Conservation (phyloP, 2,113 vertebrate species). For the Macquaria ambigua region DNA sequence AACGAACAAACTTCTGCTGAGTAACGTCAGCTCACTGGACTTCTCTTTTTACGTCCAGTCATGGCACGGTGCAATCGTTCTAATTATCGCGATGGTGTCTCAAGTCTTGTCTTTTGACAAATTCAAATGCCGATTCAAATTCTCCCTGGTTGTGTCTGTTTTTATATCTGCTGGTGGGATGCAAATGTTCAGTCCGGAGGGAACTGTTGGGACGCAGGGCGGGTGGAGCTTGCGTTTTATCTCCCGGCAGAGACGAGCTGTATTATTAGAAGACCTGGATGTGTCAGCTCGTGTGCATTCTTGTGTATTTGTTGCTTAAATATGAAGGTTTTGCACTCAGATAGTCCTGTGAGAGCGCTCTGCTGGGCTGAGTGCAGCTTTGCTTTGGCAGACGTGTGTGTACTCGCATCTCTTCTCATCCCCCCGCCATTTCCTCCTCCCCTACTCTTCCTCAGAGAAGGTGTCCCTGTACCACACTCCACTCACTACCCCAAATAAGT, state of each 20-base stretch:
- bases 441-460: slow-evolving; percentile 64
- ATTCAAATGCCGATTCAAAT: slow-evolving; percentile 83
- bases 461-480: slow-evolving; percentile 61
- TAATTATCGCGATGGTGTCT: slow-evolving; percentile 54
- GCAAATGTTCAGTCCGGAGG: slow-evolving; percentile 74
- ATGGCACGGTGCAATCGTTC: background rate
- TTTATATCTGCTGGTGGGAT: slow-evolving; percentile 77
- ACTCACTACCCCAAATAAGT: slow-evolving; percentile 58
- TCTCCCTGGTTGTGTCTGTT: slow-evolving; percentile 56
- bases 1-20: slow-evolving; percentile 46
- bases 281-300: slow-evolving; percentile 5
- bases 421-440: slow-evolving; percentile 65
- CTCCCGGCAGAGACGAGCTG: slow-evolving; percentile 21
- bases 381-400: slow-evolving; percentile 54
- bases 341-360: slow-evolving; percentile 25
- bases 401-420: slow-evolving; percentile 55
- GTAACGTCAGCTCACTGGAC: slow-evolving; percentile 9
- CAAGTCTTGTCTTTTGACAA: slow-evolving; percentile 65
- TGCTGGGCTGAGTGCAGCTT: slow-evolving; percentile 49
- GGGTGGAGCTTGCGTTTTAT: slow-evolving; percentile 55
- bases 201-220: slow-evolving; percentile 52
- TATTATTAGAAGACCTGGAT: slow-evolving; percentile 34
- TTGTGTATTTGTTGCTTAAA: background rate
- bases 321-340: slow-evolving; percentile 12
- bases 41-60: slow-evolving; percentile 19